Base-by-base conservation (phyloP, 2,113 vertebrate species). In the Lanius ludovicianus region DNA sequence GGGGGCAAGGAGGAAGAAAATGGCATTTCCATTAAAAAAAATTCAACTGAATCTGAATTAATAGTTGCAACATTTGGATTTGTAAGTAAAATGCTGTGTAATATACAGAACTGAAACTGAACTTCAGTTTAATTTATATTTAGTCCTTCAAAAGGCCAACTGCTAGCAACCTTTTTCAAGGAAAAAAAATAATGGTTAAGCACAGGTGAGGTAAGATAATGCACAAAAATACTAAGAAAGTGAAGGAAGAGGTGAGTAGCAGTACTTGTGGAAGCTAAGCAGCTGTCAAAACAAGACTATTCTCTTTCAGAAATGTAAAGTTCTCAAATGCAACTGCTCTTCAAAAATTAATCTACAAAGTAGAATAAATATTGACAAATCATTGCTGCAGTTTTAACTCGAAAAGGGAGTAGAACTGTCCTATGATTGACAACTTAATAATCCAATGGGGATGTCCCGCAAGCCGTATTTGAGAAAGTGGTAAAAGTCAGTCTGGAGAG, bases 251-350 rank as follows among this genome's bases (percentile, higher is more conserved):
- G 16, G 31, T 64, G 64, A 95, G 56, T 19, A 97, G 85, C 65
- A 89, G 56, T 50, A 56, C 35, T 80, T 81, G 44, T 68, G 23
- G 59, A 87, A 86, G 41, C 15, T 74, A 89, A 77, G 17, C 71
- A 81, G 65, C 68, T 93, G 35, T 67, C 52, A 84, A 86, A 94
- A 87, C 14, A 35, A 78, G 46, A 68, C 56, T 71, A 6, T 68
- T 55, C 83, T 55, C 35, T 70, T 94, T n/a, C 39, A 80, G 35
- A 91, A 33, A 22, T 64, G 37, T 68, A 64, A 95, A 93, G 92
- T 60, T 92, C 90, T 94, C 75, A 96, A 67, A 59, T 31, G 42
- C 30, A 84, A 63, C 55, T 78, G 87, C 85, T 94, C 75, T 75
- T 88, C 31, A 62, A 76, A 59, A 90, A 37, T 25, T 41, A 62